phyloP scores from a whole-genome alignment of 2,888 invertebrate genomes.

The Griposia aprilina region DNA sequence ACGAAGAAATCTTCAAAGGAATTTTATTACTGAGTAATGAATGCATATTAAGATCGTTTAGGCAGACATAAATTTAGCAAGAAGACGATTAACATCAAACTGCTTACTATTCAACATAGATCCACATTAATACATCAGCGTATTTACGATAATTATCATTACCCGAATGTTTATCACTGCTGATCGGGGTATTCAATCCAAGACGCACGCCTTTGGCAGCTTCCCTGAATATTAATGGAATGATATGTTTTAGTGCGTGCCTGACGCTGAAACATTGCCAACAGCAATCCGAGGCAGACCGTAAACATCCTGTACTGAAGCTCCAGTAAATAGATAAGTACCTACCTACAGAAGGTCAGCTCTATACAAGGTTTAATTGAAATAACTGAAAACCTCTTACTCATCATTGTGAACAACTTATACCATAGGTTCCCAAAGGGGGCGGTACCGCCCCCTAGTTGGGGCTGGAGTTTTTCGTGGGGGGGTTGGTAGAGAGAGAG shows the following conservation, averaged over 20 bases:
- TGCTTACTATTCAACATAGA: conserved; percentile 44
- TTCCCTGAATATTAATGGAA: conserved; percentile 82
- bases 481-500: too few species aligned
- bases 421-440: too few species aligned
- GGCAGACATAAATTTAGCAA: neutral
- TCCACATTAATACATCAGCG: conserved; percentile 46
- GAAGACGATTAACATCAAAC: conserved; percentile 6
- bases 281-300: conserved; percentile 73
- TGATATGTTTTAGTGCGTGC: conserved; percentile 78
- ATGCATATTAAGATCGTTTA: neutral
- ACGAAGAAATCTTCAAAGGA: neutral
- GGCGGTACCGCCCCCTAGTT: too few species aligned
- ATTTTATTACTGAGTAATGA: neutral
- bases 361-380: neutral
- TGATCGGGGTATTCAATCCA: conserved; percentile 70
- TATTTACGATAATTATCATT: conserved; percentile 61
- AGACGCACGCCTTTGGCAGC: conserved; percentile 75
- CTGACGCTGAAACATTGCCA: conserved; percentile 83
- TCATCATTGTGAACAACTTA: neutral
- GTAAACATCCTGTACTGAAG: conserved; percentile 63
- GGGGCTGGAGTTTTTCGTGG: too few species aligned
- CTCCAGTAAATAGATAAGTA: neutral
- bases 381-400: neutral
- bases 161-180: conserved; percentile 53
- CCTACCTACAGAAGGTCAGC: conserved; percentile 10